A percentile compares a stretch with the other conserved stretches of the same genome.
Evolutionary conservation across 2,888 invertebrate genomes (phyloP).

Genomic region (Pristionchus japonicus): DNA sequence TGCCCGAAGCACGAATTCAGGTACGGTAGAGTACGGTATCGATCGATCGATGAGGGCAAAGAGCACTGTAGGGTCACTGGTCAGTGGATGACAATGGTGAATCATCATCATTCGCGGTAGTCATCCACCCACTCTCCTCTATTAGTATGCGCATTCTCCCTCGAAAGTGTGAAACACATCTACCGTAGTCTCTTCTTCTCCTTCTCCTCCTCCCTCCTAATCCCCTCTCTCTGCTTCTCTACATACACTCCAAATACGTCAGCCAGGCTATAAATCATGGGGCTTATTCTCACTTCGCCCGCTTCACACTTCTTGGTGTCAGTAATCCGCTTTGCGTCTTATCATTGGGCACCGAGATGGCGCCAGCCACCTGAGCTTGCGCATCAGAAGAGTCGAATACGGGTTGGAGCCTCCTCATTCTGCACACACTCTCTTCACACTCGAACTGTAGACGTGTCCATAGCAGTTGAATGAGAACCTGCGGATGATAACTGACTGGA

Average conservation of each 20-base stretch:
- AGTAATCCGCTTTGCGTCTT: neutral
- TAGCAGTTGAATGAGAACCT: too few species aligned
- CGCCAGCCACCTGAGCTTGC: neutral
- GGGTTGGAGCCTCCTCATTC: too few species aligned
- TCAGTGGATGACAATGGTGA: neutral
- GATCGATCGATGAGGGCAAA: neutral
- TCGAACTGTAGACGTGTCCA: too few species aligned
- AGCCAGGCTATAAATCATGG: conserved; percentile 29
- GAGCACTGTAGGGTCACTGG: neutral
- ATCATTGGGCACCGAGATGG: neutral
- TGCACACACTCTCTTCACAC: too few species aligned
- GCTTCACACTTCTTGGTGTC: conserved; percentile 33
- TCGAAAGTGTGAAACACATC: neutral
- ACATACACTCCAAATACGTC: neutral
- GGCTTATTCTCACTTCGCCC: conserved; percentile 22
- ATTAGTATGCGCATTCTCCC: neutral
- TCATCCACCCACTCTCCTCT: neutral
- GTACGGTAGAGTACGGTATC: conserved; percentile 28
- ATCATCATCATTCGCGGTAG: neutral
- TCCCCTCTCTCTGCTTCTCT: neutral
- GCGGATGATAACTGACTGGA: too few species aligned
- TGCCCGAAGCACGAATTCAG: conserved; percentile 26
- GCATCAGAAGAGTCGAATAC: neutral
- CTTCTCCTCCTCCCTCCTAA: neutral
- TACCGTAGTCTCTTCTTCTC: conserved; percentile 24